These are phyloP conservation scores for Philopedon plagiatum DNA, from an alignment of 2,888 invertebrate species.

Conservation along the genomic window DNA sequence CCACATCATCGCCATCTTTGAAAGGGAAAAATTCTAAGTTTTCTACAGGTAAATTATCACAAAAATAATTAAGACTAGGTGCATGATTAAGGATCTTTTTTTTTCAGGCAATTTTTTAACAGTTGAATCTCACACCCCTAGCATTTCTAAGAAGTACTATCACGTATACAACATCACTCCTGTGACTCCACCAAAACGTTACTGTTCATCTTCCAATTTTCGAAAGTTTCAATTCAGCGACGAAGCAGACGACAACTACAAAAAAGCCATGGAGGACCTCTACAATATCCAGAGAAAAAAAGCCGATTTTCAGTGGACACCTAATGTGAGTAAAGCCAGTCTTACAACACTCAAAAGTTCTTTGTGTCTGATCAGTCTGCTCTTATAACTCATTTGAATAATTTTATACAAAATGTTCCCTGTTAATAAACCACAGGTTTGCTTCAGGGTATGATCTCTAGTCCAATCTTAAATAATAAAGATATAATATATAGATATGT, in stretches of 20 bases:
- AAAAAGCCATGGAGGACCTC: conserved; percentile 15
- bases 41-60: conserved; percentile 33
- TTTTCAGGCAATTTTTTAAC: conserved; percentile 16
- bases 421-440: too few relatives aligned
- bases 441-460: too few relatives aligned
- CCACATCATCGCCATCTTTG: not conserved
- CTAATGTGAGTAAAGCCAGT: conserved; percentile 7
- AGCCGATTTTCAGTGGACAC: conserved; percentile 23
- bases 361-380: too few relatives aligned
- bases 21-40: conserved; percentile 22
- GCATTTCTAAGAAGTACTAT: conserved; percentile 37
- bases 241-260: conserved; percentile 7
- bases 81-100: too few relatives aligned
- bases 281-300: conserved; percentile 23
- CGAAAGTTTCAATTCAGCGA: not conserved
- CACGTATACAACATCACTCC: conserved; percentile 31
- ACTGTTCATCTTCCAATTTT: not conserved
- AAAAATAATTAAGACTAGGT: too few relatives aligned
- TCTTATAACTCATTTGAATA: too few relatives aligned
- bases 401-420: too few relatives aligned
- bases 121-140: conserved; percentile 17
- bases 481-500: too few relatives aligned
- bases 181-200: not conserved
- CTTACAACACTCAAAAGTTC: too few relatives aligned
- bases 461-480: too few relatives aligned